phyloP scores from a whole-genome alignment of 2,113 vertebrate genomes.

The Cardinalis cardinalis region DNA sequence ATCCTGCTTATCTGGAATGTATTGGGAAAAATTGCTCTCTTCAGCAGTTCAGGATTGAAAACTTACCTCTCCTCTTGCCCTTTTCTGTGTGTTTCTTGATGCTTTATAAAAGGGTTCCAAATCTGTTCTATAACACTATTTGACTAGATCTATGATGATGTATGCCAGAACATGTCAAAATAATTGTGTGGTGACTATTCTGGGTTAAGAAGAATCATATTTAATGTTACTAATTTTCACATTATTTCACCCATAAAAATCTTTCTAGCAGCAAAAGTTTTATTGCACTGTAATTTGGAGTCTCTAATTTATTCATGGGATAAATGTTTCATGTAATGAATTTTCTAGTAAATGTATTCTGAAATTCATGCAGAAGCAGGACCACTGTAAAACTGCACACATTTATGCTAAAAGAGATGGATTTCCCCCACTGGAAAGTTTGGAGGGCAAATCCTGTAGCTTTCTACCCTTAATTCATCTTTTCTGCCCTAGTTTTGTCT shows the following conservation, averaged over 20 bases:
- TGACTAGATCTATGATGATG: slow-evolving; percentile 66
- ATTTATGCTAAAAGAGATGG: slow-evolving; percentile 58
- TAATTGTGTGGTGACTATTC: slow-evolving; percentile 74
- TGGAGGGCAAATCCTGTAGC: slow-evolving; percentile 37
- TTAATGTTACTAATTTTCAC: slow-evolving; percentile 80
- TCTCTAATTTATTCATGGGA: slow-evolving; percentile 81
- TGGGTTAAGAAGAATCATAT: slow-evolving; percentile 76
- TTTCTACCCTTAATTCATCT: slow-evolving; percentile 46
- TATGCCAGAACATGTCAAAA: slow-evolving; percentile 73
- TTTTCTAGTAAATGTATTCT: slow-evolving; percentile 79
- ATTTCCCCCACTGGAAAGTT: slow-evolving; percentile 31
- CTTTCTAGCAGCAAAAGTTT: slow-evolving; percentile 78
- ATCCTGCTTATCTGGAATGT: neutral
- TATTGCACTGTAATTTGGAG: slow-evolving; percentile 75
- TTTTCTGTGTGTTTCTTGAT: slow-evolving; percentile 41
- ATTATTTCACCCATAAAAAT: slow-evolving; percentile 81
- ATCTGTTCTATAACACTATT: slow-evolving; percentile 55
- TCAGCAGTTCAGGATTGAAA: neutral
- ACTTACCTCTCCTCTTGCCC: slow-evolving; percentile 18
- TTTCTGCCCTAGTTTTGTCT: slow-evolving; percentile 9
- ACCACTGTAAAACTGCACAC: slow-evolving; percentile 63
- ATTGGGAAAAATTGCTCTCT: neutral
- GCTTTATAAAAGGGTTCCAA: slow-evolving; percentile 53
- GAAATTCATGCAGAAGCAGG: slow-evolving; percentile 68
- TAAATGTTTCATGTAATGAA: slow-evolving; percentile 84